Percentiles rank a stretch among this genome's conserved stretches.
Conservation (phyloP, 2,797 vertebrate species). For the Perodicticus potto region DNA sequence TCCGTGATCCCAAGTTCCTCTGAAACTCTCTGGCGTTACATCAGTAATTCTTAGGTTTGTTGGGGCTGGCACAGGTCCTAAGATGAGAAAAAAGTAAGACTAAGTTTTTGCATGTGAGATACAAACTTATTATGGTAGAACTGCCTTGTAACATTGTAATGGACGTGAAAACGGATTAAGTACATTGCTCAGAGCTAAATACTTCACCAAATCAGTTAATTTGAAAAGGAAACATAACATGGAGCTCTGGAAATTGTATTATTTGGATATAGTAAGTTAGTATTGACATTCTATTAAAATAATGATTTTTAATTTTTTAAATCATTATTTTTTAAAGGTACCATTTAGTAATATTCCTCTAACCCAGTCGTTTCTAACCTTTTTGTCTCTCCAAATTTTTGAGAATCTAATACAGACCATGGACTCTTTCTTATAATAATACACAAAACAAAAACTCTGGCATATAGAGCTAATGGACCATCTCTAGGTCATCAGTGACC, state of each 20-base stretch:
- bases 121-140: neutral
- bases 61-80: conserved; percentile 95
- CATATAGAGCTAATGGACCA: neutral
- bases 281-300: neutral
- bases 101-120: conserved; percentile 20
- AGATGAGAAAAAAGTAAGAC: conserved; percentile 64
- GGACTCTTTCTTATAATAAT: neutral
- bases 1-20: conserved; percentile 95
- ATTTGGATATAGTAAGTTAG: neutral
- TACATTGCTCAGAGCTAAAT: neutral
- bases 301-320: neutral
- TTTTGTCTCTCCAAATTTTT: neutral
- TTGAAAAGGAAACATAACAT: conserved; percentile 19
- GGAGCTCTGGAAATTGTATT: neutral
- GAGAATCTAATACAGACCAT: neutral
- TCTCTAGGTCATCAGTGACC: neutral
- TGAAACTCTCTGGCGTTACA: conserved; percentile 93
- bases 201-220: conserved; percentile 7
- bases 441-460: neutral
- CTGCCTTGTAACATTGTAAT: conserved; percentile 26
- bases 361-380: neutral
- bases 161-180: neutral
- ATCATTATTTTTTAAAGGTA: neutral
- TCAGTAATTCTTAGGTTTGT: conserved; percentile 93
- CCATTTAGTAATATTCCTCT: neutral